These are phyloP conservation scores for Chrysogorgia sp. DNA, from an alignment of 92 coral and sea anemone species.

Conservation along the genomic window DNA sequence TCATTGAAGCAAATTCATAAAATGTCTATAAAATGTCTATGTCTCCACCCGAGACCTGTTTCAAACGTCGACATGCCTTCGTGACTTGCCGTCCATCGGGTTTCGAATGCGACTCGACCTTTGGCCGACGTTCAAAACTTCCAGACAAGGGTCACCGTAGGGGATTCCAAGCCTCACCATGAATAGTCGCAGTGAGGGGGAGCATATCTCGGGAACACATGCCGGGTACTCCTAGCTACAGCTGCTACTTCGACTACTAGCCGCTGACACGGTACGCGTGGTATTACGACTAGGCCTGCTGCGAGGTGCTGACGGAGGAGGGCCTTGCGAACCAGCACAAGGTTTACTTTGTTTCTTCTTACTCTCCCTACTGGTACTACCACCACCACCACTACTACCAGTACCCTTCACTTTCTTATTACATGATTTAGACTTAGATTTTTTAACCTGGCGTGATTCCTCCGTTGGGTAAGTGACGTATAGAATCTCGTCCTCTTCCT, in stretches of 20 bases:
- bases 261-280: slow-evolving; percentile 60
- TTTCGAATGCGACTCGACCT: too few species aligned
- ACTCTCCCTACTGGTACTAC: slow-evolving; percentile 52
- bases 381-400: slow-evolving; percentile 86
- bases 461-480: slow-evolving; percentile 84
- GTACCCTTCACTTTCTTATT: slow-evolving; percentile 63
- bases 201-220: background rate
- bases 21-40: too few species aligned
- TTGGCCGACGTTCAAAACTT: too few species aligned
- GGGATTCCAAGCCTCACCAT: background rate
- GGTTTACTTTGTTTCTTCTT: slow-evolving; percentile 44
- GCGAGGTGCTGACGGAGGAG: slow-evolving; percentile 14
- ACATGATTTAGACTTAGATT: slow-evolving; percentile 78
- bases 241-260: slow-evolving; percentile 74
- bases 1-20: too few species aligned
- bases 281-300: slow-evolving; percentile 66
- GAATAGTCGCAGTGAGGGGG: background rate
- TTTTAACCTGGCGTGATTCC: slow-evolving; percentile 97
- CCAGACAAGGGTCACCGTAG: too few species aligned
- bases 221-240: slow-evolving; percentile 66
- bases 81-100: too few species aligned
- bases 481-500: slow-evolving; percentile 82
- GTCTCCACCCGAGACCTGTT: too few species aligned
- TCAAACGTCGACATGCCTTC: too few species aligned
- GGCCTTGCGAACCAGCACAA: slow-evolving; percentile 69